A percentile compares a stretch with the other conserved stretches of the same genome.
phyloP scores from a whole-genome alignment of 2,113 vertebrate genomes.

The Lampris incognitus region DNA sequence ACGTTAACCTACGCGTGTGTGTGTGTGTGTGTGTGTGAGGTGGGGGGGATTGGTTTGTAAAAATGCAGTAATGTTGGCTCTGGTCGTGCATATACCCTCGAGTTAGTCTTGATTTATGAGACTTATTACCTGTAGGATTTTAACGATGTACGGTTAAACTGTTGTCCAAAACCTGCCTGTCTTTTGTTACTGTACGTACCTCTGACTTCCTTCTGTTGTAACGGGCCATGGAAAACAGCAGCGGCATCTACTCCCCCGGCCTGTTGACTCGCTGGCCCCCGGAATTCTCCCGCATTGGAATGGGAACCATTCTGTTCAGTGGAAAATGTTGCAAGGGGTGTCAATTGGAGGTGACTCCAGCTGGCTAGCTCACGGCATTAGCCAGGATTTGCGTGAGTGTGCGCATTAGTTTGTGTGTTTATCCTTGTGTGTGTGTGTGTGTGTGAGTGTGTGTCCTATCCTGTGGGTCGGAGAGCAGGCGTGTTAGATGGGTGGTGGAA shows the following conservation, averaged over 20 bases:
- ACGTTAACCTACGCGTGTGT: neutral
- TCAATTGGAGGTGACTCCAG: slow-evolving; percentile 68
- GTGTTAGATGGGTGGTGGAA: slow-evolving; percentile 59
- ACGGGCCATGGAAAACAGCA: slow-evolving; percentile 57
- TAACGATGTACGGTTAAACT: slow-evolving; percentile 42
- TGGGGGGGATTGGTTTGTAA: neutral
- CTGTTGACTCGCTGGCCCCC: slow-evolving; percentile 33
- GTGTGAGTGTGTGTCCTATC: slow-evolving; percentile 18
- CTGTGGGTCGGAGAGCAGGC: slow-evolving; percentile 28
- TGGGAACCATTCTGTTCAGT: slow-evolving; percentile 59
- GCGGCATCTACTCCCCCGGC: slow-evolving; percentile 57
- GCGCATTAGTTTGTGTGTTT: neutral
- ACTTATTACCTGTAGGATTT: slow-evolving; percentile 24
- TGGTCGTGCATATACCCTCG: neutral
- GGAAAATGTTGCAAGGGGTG: slow-evolving; percentile 63
- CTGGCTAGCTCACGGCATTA: slow-evolving; percentile 45
- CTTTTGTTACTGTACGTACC: slow-evolving; percentile 62
- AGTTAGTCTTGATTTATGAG: slow-evolving; percentile 19
- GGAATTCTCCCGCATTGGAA: slow-evolving; percentile 64
- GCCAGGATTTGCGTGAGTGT: slow-evolving; percentile 12
- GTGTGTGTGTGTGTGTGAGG: slow-evolving; percentile 17
- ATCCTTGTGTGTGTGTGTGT: neutral
- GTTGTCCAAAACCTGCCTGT: slow-evolving; percentile 37
- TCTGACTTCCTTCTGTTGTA: slow-evolving; percentile 64
- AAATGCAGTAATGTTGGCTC: slow-evolving; percentile 5